phyloP scores from a whole-genome alignment of 2,888 invertebrate species.

The Xanthia togata region DNA sequence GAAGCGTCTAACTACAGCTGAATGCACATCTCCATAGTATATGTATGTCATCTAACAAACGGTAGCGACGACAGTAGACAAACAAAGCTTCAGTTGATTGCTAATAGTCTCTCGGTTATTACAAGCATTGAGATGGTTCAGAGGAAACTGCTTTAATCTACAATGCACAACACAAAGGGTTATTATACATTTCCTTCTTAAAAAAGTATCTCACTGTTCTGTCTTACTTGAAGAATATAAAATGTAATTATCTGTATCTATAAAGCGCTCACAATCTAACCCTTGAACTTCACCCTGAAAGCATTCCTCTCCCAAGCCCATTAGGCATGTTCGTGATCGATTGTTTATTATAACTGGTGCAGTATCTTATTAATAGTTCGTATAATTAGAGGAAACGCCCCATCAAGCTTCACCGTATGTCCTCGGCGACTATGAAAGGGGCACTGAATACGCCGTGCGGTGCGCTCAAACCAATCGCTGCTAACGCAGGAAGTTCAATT shows the following conservation, averaged over 20 bases:
- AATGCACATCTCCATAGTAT: constrained; percentile 51
- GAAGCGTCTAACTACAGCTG: constrained; percentile 54
- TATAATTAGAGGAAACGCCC: constrained; percentile 90
- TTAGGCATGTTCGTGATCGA: constrained; percentile 80
- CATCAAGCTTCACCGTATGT: constrained; percentile 82
- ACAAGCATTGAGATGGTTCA: constrained; percentile 71
- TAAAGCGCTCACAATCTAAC: constrained; percentile 38
- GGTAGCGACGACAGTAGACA: constrained; percentile 65
- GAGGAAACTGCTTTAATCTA: constrained; percentile 32
- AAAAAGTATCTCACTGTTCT: constrained; percentile 22
- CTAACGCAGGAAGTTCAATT: constrained; percentile 89
- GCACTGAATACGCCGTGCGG: constrained; percentile 75
- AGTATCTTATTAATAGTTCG: constrained; percentile 87
- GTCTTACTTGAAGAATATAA: constrained; percentile 25
- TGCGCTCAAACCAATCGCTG: constrained; percentile 83
- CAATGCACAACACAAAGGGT: constrained; percentile 12
- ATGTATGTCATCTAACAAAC: constrained; percentile 62
- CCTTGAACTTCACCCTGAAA: constrained; percentile 65
- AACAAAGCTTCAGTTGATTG: constrained; percentile 69
- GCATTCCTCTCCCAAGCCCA: constrained; percentile 74
- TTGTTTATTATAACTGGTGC: constrained; percentile 78
- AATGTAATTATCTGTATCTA: constrained; percentile 39
- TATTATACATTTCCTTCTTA: constrained; percentile 7
- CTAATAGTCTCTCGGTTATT: constrained; percentile 69
- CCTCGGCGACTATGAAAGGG: constrained; percentile 82